phyloP scores from a whole-genome alignment of 53 echinoderm and acorn worm species.

The Henricia sp. region DNA sequence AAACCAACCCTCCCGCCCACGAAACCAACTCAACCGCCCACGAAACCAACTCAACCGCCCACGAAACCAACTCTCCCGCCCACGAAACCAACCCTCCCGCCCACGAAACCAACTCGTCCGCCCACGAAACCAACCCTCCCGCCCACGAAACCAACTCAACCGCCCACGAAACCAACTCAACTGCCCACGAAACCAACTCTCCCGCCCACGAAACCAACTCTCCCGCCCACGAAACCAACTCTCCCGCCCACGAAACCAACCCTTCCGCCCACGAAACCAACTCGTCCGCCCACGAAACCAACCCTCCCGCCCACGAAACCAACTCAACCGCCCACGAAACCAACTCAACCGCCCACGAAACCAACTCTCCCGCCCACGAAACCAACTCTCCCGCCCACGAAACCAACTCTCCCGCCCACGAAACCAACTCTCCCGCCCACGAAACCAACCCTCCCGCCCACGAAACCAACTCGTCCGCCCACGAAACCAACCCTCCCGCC shows the following conservation, averaged over 20 bases:
- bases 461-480: neutral
- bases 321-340: neutral
- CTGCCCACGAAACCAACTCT: neutral
- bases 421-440: neutral
- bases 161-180: neutral
- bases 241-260: neutral
- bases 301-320: neutral
- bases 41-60: neutral
- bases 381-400: neutral
- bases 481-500: neutral
- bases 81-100: neutral
- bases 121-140: neutral
- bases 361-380: neutral
- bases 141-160: neutral
- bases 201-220: neutral
- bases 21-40: neutral
- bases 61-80: neutral
- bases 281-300: neutral
- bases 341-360: neutral
- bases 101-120: neutral
- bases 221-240: neutral
- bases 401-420: neutral
- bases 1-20: constrained; percentile 4
- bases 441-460: neutral
- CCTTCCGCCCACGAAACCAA: neutral